Evolutionary conservation across 1,140 invertebrate species (phyloP), one percentile per base, ranked within the genome.

Genomic region (Scaptodrosophila lebanonensis): DNA sequence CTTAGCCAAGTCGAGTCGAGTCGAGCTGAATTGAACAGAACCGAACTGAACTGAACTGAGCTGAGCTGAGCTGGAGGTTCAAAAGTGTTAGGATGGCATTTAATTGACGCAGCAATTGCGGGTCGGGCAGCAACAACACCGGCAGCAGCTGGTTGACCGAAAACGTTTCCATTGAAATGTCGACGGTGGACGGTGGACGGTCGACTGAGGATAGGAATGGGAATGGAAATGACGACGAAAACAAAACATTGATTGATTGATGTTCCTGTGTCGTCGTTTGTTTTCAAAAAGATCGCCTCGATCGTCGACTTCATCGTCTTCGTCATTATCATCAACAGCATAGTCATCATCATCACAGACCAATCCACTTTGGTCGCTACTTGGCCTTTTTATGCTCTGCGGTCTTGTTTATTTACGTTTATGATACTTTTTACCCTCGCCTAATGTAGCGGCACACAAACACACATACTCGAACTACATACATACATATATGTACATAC

Each of bases 31-130:
- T n/a, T n/a, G n/a, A n/a, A n/a, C n/a, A n/a, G n/a, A n/a, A n/a
- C n/a, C n/a, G n/a, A n/a, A n/a, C n/a, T n/a, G n/a, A n/a, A n/a
- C n/a, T n/a, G n/a, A n/a, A n/a, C n/a, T n/a, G n/a, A n/a, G n/a
- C n/a, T n/a, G n/a, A n/a, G n/a, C n/a, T n/a, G n/a, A n/a, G n/a
- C n/a, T 51, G 60, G 47, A 73, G 64, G 56, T 77, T 73, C 76
- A 82, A 79, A n/a, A 79, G 75, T 79, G 75, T 82, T 79, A 66
- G 56, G 61, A 69, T 75, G 69, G 75, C 75, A 79, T 79, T 79
- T 79, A 79, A 79, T 79, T 79, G 75, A 70, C 71, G 75, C 75
- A 69, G 75, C 76, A 79, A 79, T 82, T 79, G 75, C 44, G 17
- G 8, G 8, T 11, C 3, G 8, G n/a, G 22, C 48, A 58, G 62